Conservation (phyloP, 1,140 invertebrate species). For the Oppia nitens region DNA sequence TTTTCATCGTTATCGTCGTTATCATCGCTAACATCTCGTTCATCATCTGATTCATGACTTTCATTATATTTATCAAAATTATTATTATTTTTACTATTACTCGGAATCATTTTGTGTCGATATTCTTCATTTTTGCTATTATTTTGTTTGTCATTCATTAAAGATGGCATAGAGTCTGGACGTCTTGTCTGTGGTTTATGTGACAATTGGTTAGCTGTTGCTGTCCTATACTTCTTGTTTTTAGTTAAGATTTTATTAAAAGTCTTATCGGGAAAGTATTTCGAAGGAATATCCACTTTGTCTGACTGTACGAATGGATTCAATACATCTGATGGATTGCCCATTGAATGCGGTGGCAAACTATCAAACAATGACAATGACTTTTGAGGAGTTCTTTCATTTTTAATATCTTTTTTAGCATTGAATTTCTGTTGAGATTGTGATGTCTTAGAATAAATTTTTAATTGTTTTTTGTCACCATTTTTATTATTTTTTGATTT, state of each 20-base stretch:
- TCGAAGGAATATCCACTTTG: background rate
- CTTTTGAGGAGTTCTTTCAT: background rate
- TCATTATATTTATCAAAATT: too few species aligned
- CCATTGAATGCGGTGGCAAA: background rate
- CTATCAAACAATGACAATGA: background rate
- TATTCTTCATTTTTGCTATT: too few species aligned
- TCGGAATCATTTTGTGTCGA: too few species aligned
- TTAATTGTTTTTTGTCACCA: too few species aligned
- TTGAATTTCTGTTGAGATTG: background rate
- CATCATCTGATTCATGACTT: too few species aligned
- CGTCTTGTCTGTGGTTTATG: too few species aligned
- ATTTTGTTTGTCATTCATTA: too few species aligned
- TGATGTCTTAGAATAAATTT: too few species aligned
- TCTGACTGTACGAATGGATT: background rate
- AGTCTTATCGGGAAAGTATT: background rate
- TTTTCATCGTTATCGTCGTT: background rate
- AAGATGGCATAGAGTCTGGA: too few species aligned
- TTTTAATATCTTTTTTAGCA: background rate
- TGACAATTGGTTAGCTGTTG: background rate
- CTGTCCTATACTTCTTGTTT: background rate
- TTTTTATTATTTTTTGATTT: background rate
- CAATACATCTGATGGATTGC: background rate
- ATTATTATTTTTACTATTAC: too few species aligned
- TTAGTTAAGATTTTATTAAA: background rate
- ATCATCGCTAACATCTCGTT: too few species aligned